Conservation (phyloP, 2,113 vertebrate species). For the Ceyx margarethae region DNA sequence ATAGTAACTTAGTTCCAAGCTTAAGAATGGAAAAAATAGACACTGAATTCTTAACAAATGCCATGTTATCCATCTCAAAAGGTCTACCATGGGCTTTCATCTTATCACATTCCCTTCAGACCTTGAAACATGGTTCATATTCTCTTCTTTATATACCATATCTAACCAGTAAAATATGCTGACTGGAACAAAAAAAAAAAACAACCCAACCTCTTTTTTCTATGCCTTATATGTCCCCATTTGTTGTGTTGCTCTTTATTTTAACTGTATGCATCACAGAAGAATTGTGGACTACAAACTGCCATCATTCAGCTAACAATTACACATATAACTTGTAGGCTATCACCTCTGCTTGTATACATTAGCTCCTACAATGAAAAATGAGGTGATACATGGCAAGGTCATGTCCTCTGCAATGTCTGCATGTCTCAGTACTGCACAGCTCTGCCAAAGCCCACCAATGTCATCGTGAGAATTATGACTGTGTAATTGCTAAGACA, state of each 20-base stretch:
- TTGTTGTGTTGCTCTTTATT: neutral
- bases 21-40: neutral
- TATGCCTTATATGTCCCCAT: neutral
- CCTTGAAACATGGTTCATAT: neutral
- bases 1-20: neutral
- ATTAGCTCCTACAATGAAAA: neutral
- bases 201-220: neutral
- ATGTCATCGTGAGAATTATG: neutral
- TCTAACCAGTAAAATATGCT: neutral
- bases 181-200: neutral
- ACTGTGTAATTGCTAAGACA: neutral
- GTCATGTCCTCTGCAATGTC: neutral
- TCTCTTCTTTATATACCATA: neutral
- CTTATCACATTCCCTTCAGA: neutral
- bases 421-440: neutral
- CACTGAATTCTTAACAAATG: neutral
- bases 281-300: neutral
- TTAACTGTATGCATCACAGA: neutral
- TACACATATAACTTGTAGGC: neutral
- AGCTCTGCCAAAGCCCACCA: constrained; percentile 3
- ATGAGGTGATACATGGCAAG: neutral
- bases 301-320: neutral
- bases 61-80: neutral
- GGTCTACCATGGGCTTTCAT: neutral
- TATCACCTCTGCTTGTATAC: constrained; percentile 10